Evolutionary conservation across 2,797 vertebrate species (phyloP), one percentile per base, ranked within the genome.

Genomic region (Gobionotothen gibberifrons): DNA sequence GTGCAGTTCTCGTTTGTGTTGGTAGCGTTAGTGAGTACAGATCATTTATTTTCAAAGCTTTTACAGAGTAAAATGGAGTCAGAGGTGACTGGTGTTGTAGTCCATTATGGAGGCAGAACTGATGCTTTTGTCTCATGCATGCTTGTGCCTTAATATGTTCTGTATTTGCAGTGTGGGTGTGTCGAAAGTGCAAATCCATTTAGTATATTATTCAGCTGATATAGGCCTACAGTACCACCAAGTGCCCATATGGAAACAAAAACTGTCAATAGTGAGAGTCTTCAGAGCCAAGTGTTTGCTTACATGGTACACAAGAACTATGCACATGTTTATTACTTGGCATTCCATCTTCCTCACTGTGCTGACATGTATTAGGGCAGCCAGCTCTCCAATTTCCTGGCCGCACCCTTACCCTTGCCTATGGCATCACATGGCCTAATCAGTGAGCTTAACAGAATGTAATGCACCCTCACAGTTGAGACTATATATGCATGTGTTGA

Each of bases 371-470:
- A 84, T 77, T 65, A 73, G 74, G 49, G 74, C 74, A 69, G 56
- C 77, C 72, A 26, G 71, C 76, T 79, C 76, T 89, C 78, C 74
- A 78, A 73, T 86, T 90, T 89, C 79, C 73, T 78, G 71, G 68
- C 74, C 11, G 22, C 77, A 51, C 80, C 39, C 46, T 86, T 82
- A 83, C 71, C 84, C 76, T 85, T 73, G 74, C 85, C 81, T 78
- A 29, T 56, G 75, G 81, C 88, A 16, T 83, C 67, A 65, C 62
- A 63, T 83, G 79, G 59, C 78, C 80, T 78, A 22, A 86, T 82
- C 81, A 59, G 67, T 49, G 46, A 60, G 62, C 62, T 68, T 51
- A 62, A 49, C 61, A 79, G 58, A 88, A 81, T 54, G 44, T 67
- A 66, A 79, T 49, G 55, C 65, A 65, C 59, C 39, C 66, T 82